phyloP scores from a whole-genome alignment of 2,888 invertebrate genomes.

The Arctia plantaginis region DNA sequence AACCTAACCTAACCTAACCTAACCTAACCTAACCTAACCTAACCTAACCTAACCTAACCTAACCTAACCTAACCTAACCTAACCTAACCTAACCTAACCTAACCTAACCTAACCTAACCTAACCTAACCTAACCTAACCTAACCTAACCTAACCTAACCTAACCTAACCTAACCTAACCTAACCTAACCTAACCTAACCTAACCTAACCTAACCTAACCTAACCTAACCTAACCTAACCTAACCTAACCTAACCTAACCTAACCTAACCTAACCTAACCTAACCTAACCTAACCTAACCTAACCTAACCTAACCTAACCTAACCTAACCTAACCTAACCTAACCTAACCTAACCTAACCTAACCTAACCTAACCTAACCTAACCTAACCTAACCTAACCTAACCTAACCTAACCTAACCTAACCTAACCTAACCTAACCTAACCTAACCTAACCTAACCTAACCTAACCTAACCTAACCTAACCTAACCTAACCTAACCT shows the following conservation, averaged over 20 bases:
- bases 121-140: constrained; percentile 42
- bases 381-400: constrained; percentile 28
- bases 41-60: constrained; percentile 34
- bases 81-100: constrained; percentile 27
- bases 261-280: constrained; percentile 26
- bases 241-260: constrained; percentile 25
- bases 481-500: constrained; percentile 33
- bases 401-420: constrained; percentile 28
- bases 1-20: constrained; percentile 36
- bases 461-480: constrained; percentile 31
- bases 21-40: constrained; percentile 41
- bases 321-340: constrained; percentile 22
- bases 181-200: constrained; percentile 27
- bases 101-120: constrained; percentile 43
- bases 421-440: constrained; percentile 31
- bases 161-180: constrained; percentile 21
- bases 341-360: constrained; percentile 27
- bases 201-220: constrained; percentile 21
- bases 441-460: constrained; percentile 34
- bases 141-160: constrained; percentile 49
- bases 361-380: constrained; percentile 29
- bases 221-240: constrained; percentile 21
- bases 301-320: constrained; percentile 20
- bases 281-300: constrained; percentile 29
- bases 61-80: constrained; percentile 31